Percentiles rank a stretch among this genome's conserved stretches.
These are phyloP conservation scores for Nudaria mundana DNA, from an alignment of 2,888 invertebrate species.

Conservation along the genomic window DNA sequence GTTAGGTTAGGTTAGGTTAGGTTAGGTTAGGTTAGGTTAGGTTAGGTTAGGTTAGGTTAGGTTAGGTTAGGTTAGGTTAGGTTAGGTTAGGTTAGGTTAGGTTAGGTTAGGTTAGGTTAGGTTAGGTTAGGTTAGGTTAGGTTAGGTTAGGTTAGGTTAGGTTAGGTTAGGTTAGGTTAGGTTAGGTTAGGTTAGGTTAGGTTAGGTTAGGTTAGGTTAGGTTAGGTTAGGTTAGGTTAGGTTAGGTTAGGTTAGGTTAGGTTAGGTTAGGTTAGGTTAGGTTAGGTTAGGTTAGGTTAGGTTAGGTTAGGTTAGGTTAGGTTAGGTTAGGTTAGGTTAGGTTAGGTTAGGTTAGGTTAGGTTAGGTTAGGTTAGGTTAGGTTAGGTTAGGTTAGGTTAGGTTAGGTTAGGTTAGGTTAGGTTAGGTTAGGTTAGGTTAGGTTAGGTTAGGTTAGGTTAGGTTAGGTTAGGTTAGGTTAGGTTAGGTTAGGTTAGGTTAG, in stretches of 20 bases:
- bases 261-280: conserved; percentile 16
- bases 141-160: conserved; percentile 18
- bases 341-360: conserved; percentile 8
- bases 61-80: conserved; percentile 17
- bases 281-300: conserved; percentile 5
- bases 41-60: conserved; percentile 10
- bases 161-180: conserved; percentile 18
- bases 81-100: conserved; percentile 18
- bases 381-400: conserved; percentile 4
- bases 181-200: conserved; percentile 17
- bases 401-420: conserved; percentile 4
- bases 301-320: conserved; percentile 15
- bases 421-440: conserved; percentile 5
- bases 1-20: conserved; percentile 18
- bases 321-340: conserved; percentile 10
- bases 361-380: conserved; percentile 5
- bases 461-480: conserved; percentile 5
- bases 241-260: conserved; percentile 16
- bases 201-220: conserved; percentile 16
- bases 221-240: conserved; percentile 15
- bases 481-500: conserved; percentile 5
- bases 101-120: not conserved
- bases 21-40: conserved; percentile 12
- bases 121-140: conserved; percentile 17
- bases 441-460: conserved; percentile 5